Base-by-base conservation (phyloP, 2,797 vertebrate genomes). In the Hippoglossus hippoglossus region DNA sequence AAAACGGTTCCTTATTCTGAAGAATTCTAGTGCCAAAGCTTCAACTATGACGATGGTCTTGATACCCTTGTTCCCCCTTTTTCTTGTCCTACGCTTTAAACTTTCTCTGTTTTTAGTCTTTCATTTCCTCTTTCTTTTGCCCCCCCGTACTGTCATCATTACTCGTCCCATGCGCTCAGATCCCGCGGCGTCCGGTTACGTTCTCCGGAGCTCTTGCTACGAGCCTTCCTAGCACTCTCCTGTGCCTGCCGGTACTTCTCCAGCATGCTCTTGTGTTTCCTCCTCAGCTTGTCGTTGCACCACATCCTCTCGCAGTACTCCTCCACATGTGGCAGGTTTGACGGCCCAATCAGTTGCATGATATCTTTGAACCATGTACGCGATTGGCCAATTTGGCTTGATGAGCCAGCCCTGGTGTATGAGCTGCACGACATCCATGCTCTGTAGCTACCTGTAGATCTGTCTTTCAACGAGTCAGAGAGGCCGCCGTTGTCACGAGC, bases 221-320 rank as follows among this genome's bases (percentile, higher is more conserved):
- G 95, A 58, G 90, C 88, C 80, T 95, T 97, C 85, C 94, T 95
- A 70, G 94, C 93, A 1, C 94, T 63, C 0, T 97, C 96, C 76
- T 95, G 76, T 0, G 94, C 95, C 92, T 97, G 94, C 2, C 91
- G 87, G 12, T 95, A 95, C 87, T 97, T 99, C 90, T 94, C 94
- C 83, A 95, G 89, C 85, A 95, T 94, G 91, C 92, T 83, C 85
- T 97, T 97, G 90, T 95, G 94, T 67, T 95, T 96, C 83, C 92
- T 92, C 63, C 92, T 92, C 41, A 95, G 89, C 62, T 94, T 94
- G 47, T 95, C 95, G 0, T 95, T 89, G 47, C 97, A 97, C 97
- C 97, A 98, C 85, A 98, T 92, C 0, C 94, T 95, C 81, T 97
- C 94, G 0, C 97, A 99, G 92, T 98, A 97, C 87, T 98, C 96